Evolutionary conservation across 2,113 vertebrate species (phyloP).

Genomic region (Eulacestoma nigropectus): DNA sequence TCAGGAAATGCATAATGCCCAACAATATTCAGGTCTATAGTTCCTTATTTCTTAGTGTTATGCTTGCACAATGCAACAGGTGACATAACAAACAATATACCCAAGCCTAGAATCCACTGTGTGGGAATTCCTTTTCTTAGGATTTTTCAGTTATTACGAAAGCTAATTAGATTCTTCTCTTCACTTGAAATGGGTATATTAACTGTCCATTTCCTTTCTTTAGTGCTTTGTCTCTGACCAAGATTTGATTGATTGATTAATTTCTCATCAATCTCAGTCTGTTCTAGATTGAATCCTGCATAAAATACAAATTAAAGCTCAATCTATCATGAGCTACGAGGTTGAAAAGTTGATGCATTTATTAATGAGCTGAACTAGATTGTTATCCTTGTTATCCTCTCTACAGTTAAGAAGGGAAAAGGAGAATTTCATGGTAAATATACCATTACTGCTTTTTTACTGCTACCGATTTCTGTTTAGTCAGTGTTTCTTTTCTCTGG

Average conservation of each 20-base stretch:
- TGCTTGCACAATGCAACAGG: neutral
- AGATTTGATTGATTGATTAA: neutral
- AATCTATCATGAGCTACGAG: neutral
- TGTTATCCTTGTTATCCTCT: neutral
- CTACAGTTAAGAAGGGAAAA: neutral
- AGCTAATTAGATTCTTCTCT: neutral
- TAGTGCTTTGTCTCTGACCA: neutral
- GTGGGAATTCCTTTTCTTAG: neutral
- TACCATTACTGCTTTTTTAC: neutral
- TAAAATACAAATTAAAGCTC: neutral
- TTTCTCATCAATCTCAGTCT: neutral
- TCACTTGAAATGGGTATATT: neutral
- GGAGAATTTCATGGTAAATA: neutral
- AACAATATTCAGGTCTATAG: neutral
- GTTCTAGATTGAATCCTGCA: neutral
- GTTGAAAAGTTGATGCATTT: neutral
- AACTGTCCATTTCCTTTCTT: neutral
- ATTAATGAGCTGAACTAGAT: neutral
- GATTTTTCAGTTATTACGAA: neutral
- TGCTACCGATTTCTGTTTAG: neutral
- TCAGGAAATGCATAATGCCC: neutral
- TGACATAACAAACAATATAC: neutral
- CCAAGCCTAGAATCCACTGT: fast-evolving
- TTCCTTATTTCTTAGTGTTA: neutral
- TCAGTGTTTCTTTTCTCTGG: neutral